A percentile compares a stretch with the other conserved stretches of the same genome.
Conservation (phyloP, 2,113 vertebrate genomes). For the Perca flavescens region DNA sequence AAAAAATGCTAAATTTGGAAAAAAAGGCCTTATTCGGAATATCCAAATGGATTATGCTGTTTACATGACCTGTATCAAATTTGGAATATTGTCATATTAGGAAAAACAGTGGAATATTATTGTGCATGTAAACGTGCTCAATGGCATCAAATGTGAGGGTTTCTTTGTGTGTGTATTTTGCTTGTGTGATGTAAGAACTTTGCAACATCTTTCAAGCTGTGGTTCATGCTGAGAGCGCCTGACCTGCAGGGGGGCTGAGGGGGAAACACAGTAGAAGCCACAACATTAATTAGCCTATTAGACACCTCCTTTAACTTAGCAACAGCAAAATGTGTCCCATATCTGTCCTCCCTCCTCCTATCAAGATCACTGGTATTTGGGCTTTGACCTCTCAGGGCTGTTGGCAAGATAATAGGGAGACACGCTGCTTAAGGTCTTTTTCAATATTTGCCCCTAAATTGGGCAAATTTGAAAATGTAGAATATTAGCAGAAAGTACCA, state of each 20-base stretch:
- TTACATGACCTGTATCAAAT: too few species aligned
- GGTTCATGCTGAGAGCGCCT: constrained; percentile 4
- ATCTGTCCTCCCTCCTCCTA: neutral
- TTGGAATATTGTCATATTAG: too few species aligned
- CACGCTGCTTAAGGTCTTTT: neutral
- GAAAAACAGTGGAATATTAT: too few species aligned
- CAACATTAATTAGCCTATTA: constrained; percentile 18
- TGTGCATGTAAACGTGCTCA: too few species aligned
- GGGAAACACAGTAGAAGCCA: neutral
- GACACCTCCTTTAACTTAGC: neutral
- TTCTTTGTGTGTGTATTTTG: neutral
- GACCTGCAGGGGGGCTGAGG: neutral
- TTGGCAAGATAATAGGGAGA: neutral
- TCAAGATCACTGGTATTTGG: neutral
- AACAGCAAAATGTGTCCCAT: neutral
- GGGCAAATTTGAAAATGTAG: constrained; percentile 4
- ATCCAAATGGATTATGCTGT: too few species aligned
- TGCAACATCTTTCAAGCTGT: constrained; percentile 15
- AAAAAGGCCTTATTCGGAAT: too few species aligned
- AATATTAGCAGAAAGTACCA: neutral
- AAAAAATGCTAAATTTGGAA: too few species aligned
- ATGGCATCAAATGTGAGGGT: neutral
- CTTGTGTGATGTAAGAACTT: constrained; percentile 10
- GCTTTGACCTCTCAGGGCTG: constrained; percentile 13
- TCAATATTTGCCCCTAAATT: neutral